Base-by-base conservation (phyloP, 2,888 invertebrate species). In the Sicus ferrugineus region DNA sequence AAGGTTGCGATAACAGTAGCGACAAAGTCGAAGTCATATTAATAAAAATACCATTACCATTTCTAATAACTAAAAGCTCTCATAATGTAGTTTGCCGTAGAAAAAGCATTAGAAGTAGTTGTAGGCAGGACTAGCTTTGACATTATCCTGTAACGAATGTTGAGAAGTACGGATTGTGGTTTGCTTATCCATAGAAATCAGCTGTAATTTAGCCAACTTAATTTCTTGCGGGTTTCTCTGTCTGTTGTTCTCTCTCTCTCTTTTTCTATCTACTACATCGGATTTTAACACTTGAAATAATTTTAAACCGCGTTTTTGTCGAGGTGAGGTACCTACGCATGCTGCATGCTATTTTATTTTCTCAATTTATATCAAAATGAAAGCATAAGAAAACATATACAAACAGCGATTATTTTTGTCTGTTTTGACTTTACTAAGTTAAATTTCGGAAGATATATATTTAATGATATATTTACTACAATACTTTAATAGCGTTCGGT, bases 341-440 rank as follows among this genome's bases (percentile, higher is more conserved):
- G 64, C 16, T 64, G 64, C 50, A 31, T 50, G 48, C 19, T 28
- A n/a, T n/a, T n/a, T n/a, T n/a, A n/a, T n/a, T n/a, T n/a, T n/a
- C n/a, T n/a, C n/a, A n/a, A n/a, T n/a, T n/a, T n/a, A n/a, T n/a
- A n/a, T n/a, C n/a, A n/a, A n/a, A n/a, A n/a, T n/a, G n/a, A n/a
- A n/a, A n/a, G n/a, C n/a, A n/a, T n/a, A n/a, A n/a, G n/a, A n/a
- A n/a, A n/a, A n/a, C n/a, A n/a, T n/a, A n/a, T n/a, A n/a, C n/a
- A n/a, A n/a, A n/a, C n/a, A n/a, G n/a, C n/a, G n/a, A n/a, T n/a
- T n/a, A n/a, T n/a, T n/a, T n/a, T n/a, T n/a, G n/a, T n/a, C n/a
- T n/a, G n/a, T n/a, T n/a, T n/a, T n/a, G n/a, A n/a, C n/a, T n/a
- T n/a, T n/a, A n/a, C n/a, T n/a, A n/a, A n/a, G n/a, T n/a, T n/a